phyloP scores from a whole-genome alignment of 2,113 vertebrate species.

The Pavo muticus region DNA sequence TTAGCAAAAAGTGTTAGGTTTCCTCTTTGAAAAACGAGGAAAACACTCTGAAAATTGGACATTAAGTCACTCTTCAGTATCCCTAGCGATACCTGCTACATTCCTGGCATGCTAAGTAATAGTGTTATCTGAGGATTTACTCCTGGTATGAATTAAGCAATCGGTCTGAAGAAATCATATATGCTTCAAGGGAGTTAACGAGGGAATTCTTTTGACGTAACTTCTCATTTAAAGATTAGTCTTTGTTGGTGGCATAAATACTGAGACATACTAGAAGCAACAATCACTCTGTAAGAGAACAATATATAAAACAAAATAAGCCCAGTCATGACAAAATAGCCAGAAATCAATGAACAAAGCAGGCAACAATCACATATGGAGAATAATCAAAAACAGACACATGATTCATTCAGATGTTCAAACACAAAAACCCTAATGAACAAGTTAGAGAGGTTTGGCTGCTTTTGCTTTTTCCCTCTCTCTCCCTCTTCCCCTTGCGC shows the following conservation, averaged over 20 bases:
- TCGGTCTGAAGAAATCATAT: background rate
- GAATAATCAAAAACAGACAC: conserved; percentile 70
- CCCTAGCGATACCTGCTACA: background rate
- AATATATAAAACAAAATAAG: conserved; percentile 67
- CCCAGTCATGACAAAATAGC: conserved; percentile 43
- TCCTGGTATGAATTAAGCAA: background rate
- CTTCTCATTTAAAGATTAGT: conserved; percentile 55
- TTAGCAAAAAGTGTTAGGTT: background rate
- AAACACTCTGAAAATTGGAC: background rate
- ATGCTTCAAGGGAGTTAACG: background rate
- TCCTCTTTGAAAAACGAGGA: background rate
- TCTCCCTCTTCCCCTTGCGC: background rate
- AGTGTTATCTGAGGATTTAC: background rate
- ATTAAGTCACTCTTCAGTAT: background rate
- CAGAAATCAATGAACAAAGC: conserved; percentile 70
- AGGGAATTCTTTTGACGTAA: conserved; percentile 40
- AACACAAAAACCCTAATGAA: conserved; percentile 28
- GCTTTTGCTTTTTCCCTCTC: conserved; percentile 39
- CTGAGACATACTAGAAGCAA: conserved; percentile 24
- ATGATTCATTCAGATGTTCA: conserved; percentile 66
- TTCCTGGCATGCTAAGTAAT: background rate
- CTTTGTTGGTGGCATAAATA: conserved; percentile 56
- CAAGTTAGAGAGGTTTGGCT: conserved; percentile 35
- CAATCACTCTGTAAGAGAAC: conserved; percentile 31
- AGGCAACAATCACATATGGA: conserved; percentile 45